Conservation (phyloP, 2,797 vertebrate species). For the Mionectes olivaceus region DNA sequence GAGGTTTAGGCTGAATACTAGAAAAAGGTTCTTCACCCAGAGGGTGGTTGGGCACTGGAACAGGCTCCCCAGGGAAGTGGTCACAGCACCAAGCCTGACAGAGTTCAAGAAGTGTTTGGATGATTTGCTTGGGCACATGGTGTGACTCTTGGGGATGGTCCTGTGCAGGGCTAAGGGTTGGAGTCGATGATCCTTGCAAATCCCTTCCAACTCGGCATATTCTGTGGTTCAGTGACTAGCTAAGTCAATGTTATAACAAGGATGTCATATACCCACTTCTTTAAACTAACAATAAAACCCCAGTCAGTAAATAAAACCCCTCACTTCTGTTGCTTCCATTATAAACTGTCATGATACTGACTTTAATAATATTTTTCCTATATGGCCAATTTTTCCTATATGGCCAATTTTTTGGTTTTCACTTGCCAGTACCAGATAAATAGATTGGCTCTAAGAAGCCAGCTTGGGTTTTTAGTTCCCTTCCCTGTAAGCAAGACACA, state of each 20-base stretch:
- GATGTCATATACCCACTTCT: neutral
- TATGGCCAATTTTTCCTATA: neutral
- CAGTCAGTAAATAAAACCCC: neutral
- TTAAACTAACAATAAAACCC: neutral
- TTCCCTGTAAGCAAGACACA: neutral
- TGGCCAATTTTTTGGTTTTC: neutral
- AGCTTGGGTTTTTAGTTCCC: neutral
- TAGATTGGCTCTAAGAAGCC: neutral
- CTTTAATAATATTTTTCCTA: neutral
- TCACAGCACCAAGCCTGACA: neutral
- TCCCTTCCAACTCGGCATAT: neutral
- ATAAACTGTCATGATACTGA: neutral
- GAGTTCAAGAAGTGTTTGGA: neutral
- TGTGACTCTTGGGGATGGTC: neutral
- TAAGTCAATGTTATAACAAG: neutral
- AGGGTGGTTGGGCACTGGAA: neutral
- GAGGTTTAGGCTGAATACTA: neutral
- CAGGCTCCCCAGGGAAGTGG: neutral
- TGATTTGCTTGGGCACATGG: neutral
- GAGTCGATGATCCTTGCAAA: neutral
- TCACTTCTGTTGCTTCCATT: neutral
- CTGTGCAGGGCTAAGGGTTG: neutral
- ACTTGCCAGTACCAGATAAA: neutral
- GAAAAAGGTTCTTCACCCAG: neutral
- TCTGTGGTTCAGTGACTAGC: rapidly evolving